A percentile compares a stretch with the other conserved stretches of the same genome.
Conservation (phyloP, 2,797 vertebrate genomes). For the Anguilla obscura region DNA sequence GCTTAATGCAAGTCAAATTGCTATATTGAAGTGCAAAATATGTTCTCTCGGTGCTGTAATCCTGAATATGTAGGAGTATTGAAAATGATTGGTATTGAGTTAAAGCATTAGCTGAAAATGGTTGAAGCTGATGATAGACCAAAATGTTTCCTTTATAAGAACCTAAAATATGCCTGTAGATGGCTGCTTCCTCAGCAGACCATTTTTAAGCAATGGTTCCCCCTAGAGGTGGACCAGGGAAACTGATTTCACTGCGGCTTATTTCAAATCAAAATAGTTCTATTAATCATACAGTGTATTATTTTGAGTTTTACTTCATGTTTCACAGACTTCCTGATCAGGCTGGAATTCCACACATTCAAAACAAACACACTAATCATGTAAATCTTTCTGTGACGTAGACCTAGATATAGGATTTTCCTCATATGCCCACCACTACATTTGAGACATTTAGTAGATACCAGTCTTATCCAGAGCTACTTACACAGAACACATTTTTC, state of each 20-base stretch:
- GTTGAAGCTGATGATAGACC: not conserved
- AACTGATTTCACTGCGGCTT: not conserved
- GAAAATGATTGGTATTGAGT: not conserved
- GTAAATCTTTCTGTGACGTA: not conserved
- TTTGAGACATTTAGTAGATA: not conserved
- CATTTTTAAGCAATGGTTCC: not conserved
- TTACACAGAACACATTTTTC: not conserved
- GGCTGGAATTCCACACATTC: not conserved
- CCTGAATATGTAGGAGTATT: not conserved
- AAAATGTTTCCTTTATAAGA: not conserved
- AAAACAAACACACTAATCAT: not conserved
- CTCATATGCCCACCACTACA: not conserved
- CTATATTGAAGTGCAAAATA: not conserved
- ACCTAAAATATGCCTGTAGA: not conserved
- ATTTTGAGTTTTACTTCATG: not conserved
- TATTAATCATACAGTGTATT: not conserved
- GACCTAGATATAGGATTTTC: not conserved
- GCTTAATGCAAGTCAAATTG: not conserved
- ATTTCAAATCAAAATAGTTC: not conserved
- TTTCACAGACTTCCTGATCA: not conserved
- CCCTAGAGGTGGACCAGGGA: not conserved
- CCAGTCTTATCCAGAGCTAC: not conserved
- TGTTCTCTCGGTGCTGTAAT: too few relatives aligned
- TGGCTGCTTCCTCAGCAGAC: not conserved
- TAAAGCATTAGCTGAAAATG: not conserved